Conservation (phyloP, 2,113 vertebrate species). For the Thamnaconus septentrionalis region DNA sequence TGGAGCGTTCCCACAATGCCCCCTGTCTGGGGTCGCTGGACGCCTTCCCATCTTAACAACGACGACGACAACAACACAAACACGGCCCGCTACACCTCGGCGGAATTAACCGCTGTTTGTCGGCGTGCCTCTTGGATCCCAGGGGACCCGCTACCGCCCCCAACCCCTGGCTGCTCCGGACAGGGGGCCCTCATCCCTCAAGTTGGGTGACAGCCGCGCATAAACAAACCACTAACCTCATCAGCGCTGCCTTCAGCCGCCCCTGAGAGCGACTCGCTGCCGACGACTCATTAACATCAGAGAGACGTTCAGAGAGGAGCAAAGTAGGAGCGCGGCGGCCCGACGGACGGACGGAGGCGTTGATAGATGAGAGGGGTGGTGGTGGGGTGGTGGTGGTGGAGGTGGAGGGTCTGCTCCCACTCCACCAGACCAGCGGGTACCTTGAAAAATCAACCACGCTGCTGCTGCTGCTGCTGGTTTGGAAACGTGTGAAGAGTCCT, state of each 20-base stretch:
- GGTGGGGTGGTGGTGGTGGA: slow-evolving; percentile 54
- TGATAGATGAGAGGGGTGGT: slow-evolving; percentile 72
- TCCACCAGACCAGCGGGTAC: not conserved
- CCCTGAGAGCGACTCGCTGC: slow-evolving; percentile 38
- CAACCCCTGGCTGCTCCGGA: slow-evolving; percentile 30
- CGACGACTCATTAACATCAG: slow-evolving; percentile 66
- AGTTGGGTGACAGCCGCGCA: slow-evolving; percentile 61
- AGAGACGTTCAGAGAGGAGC: slow-evolving; percentile 37
- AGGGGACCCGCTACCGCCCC: too few relatives aligned
- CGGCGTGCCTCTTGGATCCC: too few relatives aligned
- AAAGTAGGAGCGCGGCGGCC: slow-evolving; percentile 28
- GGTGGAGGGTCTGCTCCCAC: slow-evolving; percentile 22
- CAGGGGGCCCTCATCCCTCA: slow-evolving; percentile 61
- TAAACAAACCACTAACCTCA: slow-evolving; percentile 71
- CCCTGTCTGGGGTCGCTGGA: slow-evolving; percentile 57
- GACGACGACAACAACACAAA: slow-evolving; percentile 10
- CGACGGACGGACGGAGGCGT: slow-evolving; percentile 60
- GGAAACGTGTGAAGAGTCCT: too few relatives aligned
- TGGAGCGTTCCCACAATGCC: slow-evolving; percentile 77
- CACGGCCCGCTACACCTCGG: slow-evolving; percentile 47
- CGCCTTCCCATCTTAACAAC: slow-evolving; percentile 14
- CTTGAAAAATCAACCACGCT: slow-evolving; percentile 9
- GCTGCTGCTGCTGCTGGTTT: not conserved
- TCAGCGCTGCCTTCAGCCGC: slow-evolving; percentile 61
- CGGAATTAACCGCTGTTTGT: too few relatives aligned